Evolutionary conservation across 2,888 invertebrate species (phyloP).

Genomic region (Macropis europaea): DNA sequence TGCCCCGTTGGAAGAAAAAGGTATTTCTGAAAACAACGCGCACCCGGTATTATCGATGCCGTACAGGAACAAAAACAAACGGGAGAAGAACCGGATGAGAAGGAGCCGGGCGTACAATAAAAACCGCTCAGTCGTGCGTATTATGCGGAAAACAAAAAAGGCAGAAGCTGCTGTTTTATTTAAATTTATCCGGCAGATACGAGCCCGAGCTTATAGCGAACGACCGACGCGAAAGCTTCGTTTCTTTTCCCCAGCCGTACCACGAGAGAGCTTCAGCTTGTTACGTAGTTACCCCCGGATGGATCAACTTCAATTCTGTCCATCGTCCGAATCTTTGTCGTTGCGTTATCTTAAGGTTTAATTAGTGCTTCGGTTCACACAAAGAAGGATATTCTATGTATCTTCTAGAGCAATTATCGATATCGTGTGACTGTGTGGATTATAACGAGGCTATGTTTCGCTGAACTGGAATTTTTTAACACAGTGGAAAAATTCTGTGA

Average conservation of each 20-base stretch:
- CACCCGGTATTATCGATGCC: slow-evolving; percentile 25
- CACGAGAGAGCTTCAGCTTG: slow-evolving; percentile 22
- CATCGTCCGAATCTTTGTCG: neutral
- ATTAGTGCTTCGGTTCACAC: no score
- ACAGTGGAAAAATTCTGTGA: no score
- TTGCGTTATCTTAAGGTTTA: neutral
- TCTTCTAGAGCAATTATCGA: no score
- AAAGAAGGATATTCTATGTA: no score
- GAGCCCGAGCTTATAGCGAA: neutral
- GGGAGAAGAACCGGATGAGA: neutral
- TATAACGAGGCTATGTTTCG: no score
- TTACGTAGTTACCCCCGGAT: slow-evolving; percentile 39
- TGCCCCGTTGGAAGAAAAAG: neutral
- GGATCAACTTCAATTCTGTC: slow-evolving; percentile 44
- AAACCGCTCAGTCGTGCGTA: slow-evolving; percentile 22
- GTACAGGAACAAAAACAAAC: neutral
- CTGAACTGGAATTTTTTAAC: no score
- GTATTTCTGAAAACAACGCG: slow-evolving; percentile 15
- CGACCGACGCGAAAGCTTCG: slow-evolving; percentile 16
- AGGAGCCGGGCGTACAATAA: slow-evolving; percentile 15
- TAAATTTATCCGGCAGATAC: slow-evolving; percentile 29
- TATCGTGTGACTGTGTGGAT: no score
- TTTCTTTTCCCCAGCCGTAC: slow-evolving; percentile 5
- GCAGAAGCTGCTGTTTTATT: slow-evolving; percentile 25
- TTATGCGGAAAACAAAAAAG: slow-evolving; percentile 13